Evolutionary conservation across 2,888 invertebrate species (phyloP), one percentile per base, ranked within the genome.

Genomic region (Deroplatys truncata): DNA sequence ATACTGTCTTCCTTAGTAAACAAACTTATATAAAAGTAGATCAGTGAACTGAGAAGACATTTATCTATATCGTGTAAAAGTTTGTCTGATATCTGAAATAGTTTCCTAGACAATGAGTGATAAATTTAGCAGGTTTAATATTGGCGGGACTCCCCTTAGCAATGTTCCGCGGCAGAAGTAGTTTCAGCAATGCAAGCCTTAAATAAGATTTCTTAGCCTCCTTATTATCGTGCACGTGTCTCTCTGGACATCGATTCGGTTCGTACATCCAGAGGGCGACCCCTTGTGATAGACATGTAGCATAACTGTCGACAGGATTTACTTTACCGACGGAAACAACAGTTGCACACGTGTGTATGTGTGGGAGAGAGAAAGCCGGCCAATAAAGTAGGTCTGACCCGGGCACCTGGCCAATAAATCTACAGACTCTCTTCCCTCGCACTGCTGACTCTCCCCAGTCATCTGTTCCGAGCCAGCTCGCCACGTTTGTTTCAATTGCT

Each of bases 401-500:
- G 49, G 84, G 82, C 89, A 72, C 82, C 83, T 83, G 82, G 72
- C 85, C 84, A 85, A 82, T 85, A 85, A 85, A 84, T 84, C 84
- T 88, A 72, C 29, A 16, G 84, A 84, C 29, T 31, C 84, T 84
- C 84, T 31, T 84, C 84, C 84, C 31, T 31, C 28, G 43, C 31
- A 15, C 43, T 15, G n/a, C 28, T 4, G 15, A 16, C 20, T 72
- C 56, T 72, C 56, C 83, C 72, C 86, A 84, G 86, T 72, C 89
- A 89, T 89, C 89, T 89, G 89, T 89, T 89, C 83, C 29, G 49
- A 10, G 43, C n/a, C 31, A 56, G 88, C 88, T 84, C 88, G 43
- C 43, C 88, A 43, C 89, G 89, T 89, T 86, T 89, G 89, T 89
- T 89, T 89, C 89, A 89, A 84, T 89, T 89, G 89, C 83, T 25